Evolutionary conservation across 2,797 vertebrate genomes (phyloP), one percentile per base, ranked within the genome.

Genomic region (Chrysocyon brachyurus): DNA sequence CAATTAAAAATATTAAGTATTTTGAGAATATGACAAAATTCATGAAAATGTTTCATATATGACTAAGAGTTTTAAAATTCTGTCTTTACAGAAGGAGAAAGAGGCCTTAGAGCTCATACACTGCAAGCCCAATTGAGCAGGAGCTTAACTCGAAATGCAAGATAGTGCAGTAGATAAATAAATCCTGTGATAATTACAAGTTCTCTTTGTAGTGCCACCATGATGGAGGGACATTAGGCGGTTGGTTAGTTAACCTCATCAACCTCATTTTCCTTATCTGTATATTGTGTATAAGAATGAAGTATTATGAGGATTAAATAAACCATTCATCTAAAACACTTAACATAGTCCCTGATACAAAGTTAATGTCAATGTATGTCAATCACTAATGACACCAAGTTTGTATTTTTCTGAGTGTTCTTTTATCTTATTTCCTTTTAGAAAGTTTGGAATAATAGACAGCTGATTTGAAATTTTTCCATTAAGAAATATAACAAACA

Each of bases 31-130:
- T 36, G 73, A n/a, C 49, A 86, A 94, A 72, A 92, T 66, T 87
- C 33, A 83, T 36, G 49, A 68, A 87, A 31, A 22, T 63, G 61
- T 83, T 94, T 92, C 24, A 66, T 77, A 64, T 59, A 36, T 84
- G 78, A 85, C 33, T 73, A 73, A 66, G 19, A 57, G 9, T 93
- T 93, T 95, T 88, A 40, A 81, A 91, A 97, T 59, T 66, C 68
- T 87, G 46, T 14, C n/a, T 90, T 75, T 91, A 4, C 3, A 72
- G 28, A 68, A 87, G 40, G 15, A 81, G n/a, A 68, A 94, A 36
- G 10, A 96, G 40, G 24, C 10, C 63, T 77, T 61, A 28, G 10
- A 82, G 52, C 61, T 81, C 40, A 75, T 33, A 40, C 24, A 40
- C 15, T 22, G 6, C 59, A 49, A 87, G 52, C 61, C 57, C n/a